These are phyloP conservation scores for Corvus hawaiiensis DNA, from an alignment of 2,113 vertebrate species.

Conservation along the genomic window DNA sequence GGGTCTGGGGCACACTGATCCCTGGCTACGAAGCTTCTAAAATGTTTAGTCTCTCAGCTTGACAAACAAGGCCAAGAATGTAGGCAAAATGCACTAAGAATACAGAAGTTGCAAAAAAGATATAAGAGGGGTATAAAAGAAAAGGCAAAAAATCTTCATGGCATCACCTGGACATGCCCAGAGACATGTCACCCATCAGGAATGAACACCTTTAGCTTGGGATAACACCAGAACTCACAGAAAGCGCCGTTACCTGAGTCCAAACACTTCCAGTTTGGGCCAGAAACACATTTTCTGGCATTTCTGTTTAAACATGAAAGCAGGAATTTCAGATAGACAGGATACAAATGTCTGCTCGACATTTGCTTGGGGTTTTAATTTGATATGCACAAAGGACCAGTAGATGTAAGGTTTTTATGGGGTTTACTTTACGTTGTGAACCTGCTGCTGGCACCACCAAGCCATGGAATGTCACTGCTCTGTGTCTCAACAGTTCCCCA, in stretches of 20 bases:
- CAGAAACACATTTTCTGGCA: neutral
- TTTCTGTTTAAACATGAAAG: neutral
- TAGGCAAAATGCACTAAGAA: too few species aligned
- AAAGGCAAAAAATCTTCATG: too few species aligned
- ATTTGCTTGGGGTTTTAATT: neutral
- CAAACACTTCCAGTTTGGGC: neutral
- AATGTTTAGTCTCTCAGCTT: too few species aligned
- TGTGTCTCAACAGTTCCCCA: neutral
- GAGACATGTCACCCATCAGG: rapidly evolving
- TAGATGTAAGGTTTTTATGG: too few species aligned
- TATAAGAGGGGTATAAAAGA: too few species aligned
- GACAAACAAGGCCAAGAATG: too few species aligned
- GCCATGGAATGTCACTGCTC: neutral
- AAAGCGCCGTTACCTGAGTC: rapidly evolving
- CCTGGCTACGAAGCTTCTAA: too few species aligned
- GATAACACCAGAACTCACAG: neutral
- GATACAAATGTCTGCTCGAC: neutral
- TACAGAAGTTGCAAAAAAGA: too few species aligned
- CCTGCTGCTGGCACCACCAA: neutral
- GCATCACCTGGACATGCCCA: neutral
- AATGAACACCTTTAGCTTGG: neutral
- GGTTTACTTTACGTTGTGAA: neutral
- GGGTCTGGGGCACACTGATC: too few species aligned
- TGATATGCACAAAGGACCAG: neutral
- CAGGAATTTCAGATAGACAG: neutral